phyloP scores from a whole-genome alignment of 92 coral and sea anemone genomes.

The Nematostella vectensis region DNA sequence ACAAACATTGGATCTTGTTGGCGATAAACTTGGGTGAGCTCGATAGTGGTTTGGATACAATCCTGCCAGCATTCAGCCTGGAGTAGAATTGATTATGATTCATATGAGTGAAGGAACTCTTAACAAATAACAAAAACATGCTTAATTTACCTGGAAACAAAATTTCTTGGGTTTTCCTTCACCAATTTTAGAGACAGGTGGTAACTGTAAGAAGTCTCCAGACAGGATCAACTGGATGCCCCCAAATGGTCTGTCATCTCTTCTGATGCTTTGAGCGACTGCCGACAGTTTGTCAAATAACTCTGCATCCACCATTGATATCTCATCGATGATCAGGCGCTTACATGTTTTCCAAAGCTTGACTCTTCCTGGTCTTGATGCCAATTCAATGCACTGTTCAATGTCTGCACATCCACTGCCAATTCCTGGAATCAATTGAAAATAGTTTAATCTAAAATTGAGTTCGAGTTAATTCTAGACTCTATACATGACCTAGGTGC shows the following conservation, averaged over 20 bases:
- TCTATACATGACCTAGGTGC: too few relatives aligned
- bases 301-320: constrained; percentile 89
- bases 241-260: constrained; percentile 87
- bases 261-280: constrained; percentile 76
- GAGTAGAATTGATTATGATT: too few relatives aligned
- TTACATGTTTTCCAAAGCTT: constrained; percentile 81
- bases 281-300: constrained; percentile 89
- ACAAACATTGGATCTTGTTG: constrained; percentile 86
- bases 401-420: constrained; percentile 80
- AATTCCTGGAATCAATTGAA: constrained; percentile 49
- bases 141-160: constrained; percentile 71
- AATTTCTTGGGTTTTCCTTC: constrained; percentile 69
- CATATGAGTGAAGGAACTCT: neutral
- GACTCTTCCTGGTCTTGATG: constrained; percentile 62
- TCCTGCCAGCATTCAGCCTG: constrained; percentile 85
- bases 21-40: constrained; percentile 76
- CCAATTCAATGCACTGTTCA: constrained; percentile 71
- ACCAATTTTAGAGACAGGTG: constrained; percentile 75
- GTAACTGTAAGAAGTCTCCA: constrained; percentile 94
- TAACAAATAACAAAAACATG: neutral
- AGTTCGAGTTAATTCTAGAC: too few relatives aligned
- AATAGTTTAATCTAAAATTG: neutral
- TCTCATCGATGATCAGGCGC: constrained; percentile 90
- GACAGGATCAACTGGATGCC: constrained; percentile 92
- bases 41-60: constrained; percentile 76